Evolutionary conservation across 2,113 vertebrate genomes (phyloP).

Genomic region (Nycticebus coucang): DNA sequence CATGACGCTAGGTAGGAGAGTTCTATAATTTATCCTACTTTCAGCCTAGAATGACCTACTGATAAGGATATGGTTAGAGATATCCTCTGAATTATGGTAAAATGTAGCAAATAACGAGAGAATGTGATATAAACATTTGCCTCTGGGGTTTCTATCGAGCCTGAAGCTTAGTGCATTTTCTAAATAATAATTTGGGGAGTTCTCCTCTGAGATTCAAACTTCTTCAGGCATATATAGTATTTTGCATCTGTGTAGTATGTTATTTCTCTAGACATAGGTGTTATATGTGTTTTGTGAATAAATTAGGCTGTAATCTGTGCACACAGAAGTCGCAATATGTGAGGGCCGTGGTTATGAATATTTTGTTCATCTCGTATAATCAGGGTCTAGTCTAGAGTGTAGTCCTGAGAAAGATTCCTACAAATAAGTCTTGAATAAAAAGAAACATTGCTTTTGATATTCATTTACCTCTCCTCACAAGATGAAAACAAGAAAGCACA

Average conservation of each 20-base stretch:
- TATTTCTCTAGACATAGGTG: background rate
- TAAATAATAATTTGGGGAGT: background rate
- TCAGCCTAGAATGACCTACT: background rate
- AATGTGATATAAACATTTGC: conserved; percentile 21
- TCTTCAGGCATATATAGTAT: background rate
- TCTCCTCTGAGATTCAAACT: background rate
- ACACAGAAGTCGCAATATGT: background rate
- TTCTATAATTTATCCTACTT: conserved; percentile 20
- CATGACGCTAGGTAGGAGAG: background rate
- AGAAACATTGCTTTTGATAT: background rate
- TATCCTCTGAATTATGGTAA: background rate
- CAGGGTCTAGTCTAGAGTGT: background rate
- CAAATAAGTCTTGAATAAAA: background rate
- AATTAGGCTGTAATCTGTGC: background rate
- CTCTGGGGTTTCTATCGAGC: background rate
- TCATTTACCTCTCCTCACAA: background rate
- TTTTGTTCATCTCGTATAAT: background rate
- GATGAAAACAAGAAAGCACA: background rate
- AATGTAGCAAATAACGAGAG: background rate
- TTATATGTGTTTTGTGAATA: background rate
- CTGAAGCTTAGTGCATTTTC: background rate
- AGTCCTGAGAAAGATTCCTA: background rate
- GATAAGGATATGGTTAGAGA: background rate
- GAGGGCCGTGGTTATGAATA: accelerated
- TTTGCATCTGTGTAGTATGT: background rate